phyloP scores from a whole-genome alignment of 2,113 vertebrate genomes.

The Bolborhynchus lineola region DNA sequence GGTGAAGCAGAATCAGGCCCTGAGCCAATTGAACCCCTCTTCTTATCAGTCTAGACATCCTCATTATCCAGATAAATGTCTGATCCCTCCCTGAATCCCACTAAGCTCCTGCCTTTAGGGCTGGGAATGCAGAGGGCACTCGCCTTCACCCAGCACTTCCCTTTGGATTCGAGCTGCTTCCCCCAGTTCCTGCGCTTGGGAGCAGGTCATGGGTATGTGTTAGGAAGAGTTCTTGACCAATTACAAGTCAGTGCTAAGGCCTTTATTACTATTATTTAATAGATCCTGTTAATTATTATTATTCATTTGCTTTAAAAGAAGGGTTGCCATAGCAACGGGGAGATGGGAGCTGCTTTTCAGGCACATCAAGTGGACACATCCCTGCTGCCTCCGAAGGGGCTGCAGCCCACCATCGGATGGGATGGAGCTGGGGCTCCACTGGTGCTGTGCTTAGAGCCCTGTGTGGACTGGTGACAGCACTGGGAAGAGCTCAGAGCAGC shows the following conservation, averaged over 20 bases:
- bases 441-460: background rate
- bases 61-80: conserved; percentile 64
- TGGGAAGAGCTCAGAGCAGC: background rate
- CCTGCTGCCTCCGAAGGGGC: background rate
- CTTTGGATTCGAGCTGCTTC: background rate
- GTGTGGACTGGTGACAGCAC: background rate
- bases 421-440: background rate
- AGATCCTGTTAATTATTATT: background rate
- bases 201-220: fast-evolving
- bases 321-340: conserved; percentile 23
- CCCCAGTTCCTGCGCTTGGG: fast-evolving
- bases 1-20: background rate
- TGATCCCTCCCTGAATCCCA: conserved; percentile 25
- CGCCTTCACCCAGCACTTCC: background rate
- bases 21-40: conserved; percentile 55
- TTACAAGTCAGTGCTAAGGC: background rate
- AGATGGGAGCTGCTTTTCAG: background rate
- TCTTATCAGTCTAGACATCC: conserved; percentile 61
- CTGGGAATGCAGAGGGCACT: background rate
- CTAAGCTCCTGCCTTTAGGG: background rate
- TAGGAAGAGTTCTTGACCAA: background rate
- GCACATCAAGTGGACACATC: background rate
- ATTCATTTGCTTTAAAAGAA: conserved; percentile 35
- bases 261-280: conserved; percentile 31
- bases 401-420: background rate